Base-by-base conservation (phyloP, 2,113 vertebrate genomes). In the Furnarius figulus region DNA sequence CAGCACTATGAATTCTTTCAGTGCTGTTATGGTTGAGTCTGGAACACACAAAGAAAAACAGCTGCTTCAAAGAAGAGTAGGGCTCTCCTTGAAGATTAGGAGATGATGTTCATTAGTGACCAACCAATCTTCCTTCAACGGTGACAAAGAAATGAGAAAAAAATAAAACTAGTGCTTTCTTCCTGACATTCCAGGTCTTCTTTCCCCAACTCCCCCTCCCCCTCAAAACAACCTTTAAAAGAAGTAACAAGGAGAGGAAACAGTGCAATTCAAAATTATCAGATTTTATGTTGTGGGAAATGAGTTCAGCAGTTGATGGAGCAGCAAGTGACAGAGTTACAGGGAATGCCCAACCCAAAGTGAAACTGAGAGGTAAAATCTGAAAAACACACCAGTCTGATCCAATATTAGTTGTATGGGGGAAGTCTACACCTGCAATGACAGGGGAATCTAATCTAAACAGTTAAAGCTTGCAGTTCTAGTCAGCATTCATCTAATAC, bases 401-500 rank as follows among this genome's bases (percentile, higher is more conserved):
- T 70, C 5, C n/a, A 50, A 14, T 85, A 22, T 52, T 59, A 76
- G 8, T 24, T 78, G 10, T 16, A 19, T 68, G 11, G 28, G 30
- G 19, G 18, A 85, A n/a, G 4, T 23, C 40, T 76, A 47, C 37
- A 58, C n/a, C 7, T 80, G 44, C 4, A 10, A 2, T 33, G 39
- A 74, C 25, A 73, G 24, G 2, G 22, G 22, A 4, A 39, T 63
- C 33, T 84, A 68, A 75, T 49, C 52, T 61, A 61, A 92, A 44
- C 14, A 61, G n/a, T 30, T 87, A 67, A 83, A 86, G 30, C 46
- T 58, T 62, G 18, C 58, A 44, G 27, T 42, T 87, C 61, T 70
- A 68, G 44, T 73, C 44, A 76, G 31, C 0, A 0, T 65, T 79
- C 8, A 23, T 46, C 4, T 13, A 20, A 27, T 22, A 13, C 6